Evolutionary conservation across 2,888 invertebrate species (phyloP).

Genomic region (Taenaris catops): DNA sequence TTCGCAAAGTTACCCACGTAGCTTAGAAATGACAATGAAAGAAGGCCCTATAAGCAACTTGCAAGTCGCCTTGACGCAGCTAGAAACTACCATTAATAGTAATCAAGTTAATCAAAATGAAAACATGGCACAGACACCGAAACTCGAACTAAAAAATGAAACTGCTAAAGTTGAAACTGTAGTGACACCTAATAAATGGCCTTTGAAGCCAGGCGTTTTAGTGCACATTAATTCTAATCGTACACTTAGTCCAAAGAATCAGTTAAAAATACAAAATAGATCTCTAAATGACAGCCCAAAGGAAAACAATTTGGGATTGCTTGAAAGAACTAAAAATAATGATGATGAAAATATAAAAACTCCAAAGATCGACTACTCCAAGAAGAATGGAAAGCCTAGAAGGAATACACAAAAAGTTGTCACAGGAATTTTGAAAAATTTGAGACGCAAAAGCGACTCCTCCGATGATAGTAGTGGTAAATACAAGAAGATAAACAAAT

Average conservation of each 20-base stretch:
- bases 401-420: constrained; percentile 50
- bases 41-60: constrained; percentile 38
- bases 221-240: constrained; percentile 93
- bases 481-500: constrained; percentile 70
- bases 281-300: constrained; percentile 30
- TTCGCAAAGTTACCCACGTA: constrained; percentile 39
- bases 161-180: constrained; percentile 47
- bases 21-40: constrained; percentile 58
- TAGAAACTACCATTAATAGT: constrained; percentile 45
- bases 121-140: constrained; percentile 37
- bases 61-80: constrained; percentile 46
- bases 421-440: constrained; percentile 54
- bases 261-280: constrained; percentile 50
- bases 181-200: constrained; percentile 87
- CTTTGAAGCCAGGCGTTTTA: constrained; percentile 91
- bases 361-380: constrained; percentile 52
- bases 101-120: constrained; percentile 31
- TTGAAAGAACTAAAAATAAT: constrained; percentile 54
- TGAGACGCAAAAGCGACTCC: constrained; percentile 56
- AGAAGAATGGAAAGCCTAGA: constrained; percentile 56
- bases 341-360: constrained; percentile 33
- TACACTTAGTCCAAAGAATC: constrained; percentile 81
- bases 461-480: constrained; percentile 69
- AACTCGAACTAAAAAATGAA: constrained; percentile 41
- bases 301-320: constrained; percentile 54